phyloP scores from a whole-genome alignment of 2,888 invertebrate genomes.

The Melipona beecheii region DNA sequence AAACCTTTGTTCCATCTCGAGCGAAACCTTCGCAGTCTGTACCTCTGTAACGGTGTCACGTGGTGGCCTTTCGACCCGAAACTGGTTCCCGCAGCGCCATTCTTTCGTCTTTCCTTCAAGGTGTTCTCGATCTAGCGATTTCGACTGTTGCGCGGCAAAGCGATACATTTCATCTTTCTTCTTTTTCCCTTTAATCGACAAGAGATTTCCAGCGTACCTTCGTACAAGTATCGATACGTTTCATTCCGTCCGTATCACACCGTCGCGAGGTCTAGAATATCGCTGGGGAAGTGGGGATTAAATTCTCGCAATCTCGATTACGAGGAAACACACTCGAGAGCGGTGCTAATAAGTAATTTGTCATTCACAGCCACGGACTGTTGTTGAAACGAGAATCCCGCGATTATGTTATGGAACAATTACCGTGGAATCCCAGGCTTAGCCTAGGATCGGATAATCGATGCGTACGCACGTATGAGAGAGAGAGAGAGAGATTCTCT shows the following conservation, averaged over 20 bases:
- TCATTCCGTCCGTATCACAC: slow-evolving; percentile 12
- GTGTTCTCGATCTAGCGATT: background rate
- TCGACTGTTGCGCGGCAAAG: background rate
- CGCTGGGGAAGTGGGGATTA: background rate
- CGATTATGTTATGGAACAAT: slow-evolving; percentile 27
- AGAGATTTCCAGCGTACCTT: no score
- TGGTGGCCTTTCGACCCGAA: slow-evolving; percentile 43
- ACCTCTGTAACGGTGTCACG: slow-evolving; percentile 54
- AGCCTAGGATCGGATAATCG: background rate
- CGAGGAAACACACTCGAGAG: slow-evolving; percentile 9
- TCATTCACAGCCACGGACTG: slow-evolving; percentile 34
- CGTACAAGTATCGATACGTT: slow-evolving; percentile 46
- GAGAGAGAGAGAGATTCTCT: background rate
- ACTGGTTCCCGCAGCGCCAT: slow-evolving; percentile 42
- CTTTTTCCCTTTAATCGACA: background rate
- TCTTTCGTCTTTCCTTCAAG: background rate
- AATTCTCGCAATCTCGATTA: slow-evolving; percentile 54
- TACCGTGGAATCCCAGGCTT: background rate
- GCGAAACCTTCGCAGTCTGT: slow-evolving; percentile 5
- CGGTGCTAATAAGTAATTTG: slow-evolving; percentile 47
- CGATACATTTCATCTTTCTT: background rate
- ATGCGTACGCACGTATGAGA: no score
- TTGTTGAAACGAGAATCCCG: slow-evolving; percentile 17
- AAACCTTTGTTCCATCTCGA: slow-evolving; percentile 57
- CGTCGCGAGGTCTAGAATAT: background rate